phyloP scores from a whole-genome alignment of 2,113 vertebrate genomes.

The Centropristis striata region DNA sequence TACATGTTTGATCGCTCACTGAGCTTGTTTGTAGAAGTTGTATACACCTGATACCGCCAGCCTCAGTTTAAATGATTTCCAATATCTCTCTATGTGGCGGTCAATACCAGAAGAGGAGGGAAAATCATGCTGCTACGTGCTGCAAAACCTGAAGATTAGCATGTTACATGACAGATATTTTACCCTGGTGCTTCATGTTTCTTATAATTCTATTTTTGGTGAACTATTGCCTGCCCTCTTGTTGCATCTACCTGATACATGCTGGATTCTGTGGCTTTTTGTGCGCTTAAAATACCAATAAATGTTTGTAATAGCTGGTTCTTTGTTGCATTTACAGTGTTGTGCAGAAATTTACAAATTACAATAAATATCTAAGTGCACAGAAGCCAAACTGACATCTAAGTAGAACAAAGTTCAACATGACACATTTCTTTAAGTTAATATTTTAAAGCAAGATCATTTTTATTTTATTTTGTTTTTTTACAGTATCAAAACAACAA shows the following conservation, averaged over 20 bases:
- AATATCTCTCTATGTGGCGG: conserved; percentile 30
- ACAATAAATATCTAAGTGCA: too few species aligned
- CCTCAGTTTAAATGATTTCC: conserved; percentile 47
- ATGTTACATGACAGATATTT: neutral
- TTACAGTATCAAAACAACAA: too few species aligned
- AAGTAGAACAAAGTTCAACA: too few species aligned
- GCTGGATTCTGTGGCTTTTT: neutral
- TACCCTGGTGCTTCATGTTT: conserved; percentile 3
- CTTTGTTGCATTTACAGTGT: conserved; percentile 24
- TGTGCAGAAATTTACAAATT: too few species aligned
- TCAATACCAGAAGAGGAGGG: conserved; percentile 25
- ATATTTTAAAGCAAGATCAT: too few species aligned
- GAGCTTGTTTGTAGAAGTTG: conserved; percentile 44
- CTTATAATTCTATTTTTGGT: neutral
- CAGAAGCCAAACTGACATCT: too few species aligned
- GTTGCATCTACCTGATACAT: neutral
- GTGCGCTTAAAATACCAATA: neutral
- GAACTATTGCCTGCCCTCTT: neutral
- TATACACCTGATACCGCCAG: conserved; percentile 43
- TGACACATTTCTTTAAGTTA: too few species aligned
- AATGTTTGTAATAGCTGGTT: conserved; percentile 14
- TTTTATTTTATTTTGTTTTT: too few species aligned
- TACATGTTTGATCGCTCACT: conserved; percentile 35
- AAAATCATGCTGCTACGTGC: neutral
- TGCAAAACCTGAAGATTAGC: conserved; percentile 23